A percentile compares a stretch with the other conserved stretches of the same genome.
Evolutionary conservation across 2,888 invertebrate species (phyloP).

Genomic region (Uloborus plumipes): DNA sequence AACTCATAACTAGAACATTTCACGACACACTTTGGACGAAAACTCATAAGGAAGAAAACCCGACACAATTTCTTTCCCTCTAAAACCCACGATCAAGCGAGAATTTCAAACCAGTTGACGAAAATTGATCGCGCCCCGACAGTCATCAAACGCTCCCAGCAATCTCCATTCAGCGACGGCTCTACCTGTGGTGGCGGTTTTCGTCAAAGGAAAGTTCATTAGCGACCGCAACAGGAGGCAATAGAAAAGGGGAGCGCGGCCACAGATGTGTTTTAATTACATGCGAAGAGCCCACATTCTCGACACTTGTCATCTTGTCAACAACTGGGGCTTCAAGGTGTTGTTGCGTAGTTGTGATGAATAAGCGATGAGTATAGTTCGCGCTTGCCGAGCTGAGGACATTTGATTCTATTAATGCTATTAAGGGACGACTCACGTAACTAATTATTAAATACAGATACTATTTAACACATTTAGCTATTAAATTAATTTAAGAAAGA

Average conservation of each 20-base stretch:
- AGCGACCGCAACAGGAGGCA: constrained; percentile 50
- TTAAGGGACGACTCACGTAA: neutral
- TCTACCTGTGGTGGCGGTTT: constrained; percentile 29
- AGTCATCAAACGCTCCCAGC: too few species aligned
- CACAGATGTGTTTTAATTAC: constrained; percentile 40
- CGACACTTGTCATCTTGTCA: constrained; percentile 48
- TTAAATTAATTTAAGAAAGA: too few species aligned
- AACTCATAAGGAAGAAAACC: too few species aligned
- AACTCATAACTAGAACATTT: too few species aligned
- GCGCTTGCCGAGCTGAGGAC: neutral
- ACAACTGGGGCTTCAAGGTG: neutral
- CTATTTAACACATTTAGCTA: too few species aligned
- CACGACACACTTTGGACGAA: too few species aligned
- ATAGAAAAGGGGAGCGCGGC: constrained; percentile 3
- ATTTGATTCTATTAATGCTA: neutral
- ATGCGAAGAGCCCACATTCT: constrained; percentile 4
- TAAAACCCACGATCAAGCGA: too few species aligned
- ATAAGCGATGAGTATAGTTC: too few species aligned
- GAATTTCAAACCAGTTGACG: too few species aligned
- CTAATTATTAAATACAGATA: neutral
- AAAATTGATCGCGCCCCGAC: constrained; percentile 10
- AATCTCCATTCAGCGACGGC: constrained; percentile 11
- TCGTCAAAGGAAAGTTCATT: constrained; percentile 51
- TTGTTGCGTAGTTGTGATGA: too few species aligned
- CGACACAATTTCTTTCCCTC: too few species aligned